Percentiles rank a stretch among this genome's conserved stretches.
These are phyloP conservation scores for Eupsilia transversa DNA, from an alignment of 2,888 invertebrate genomes.

Conservation along the genomic window DNA sequence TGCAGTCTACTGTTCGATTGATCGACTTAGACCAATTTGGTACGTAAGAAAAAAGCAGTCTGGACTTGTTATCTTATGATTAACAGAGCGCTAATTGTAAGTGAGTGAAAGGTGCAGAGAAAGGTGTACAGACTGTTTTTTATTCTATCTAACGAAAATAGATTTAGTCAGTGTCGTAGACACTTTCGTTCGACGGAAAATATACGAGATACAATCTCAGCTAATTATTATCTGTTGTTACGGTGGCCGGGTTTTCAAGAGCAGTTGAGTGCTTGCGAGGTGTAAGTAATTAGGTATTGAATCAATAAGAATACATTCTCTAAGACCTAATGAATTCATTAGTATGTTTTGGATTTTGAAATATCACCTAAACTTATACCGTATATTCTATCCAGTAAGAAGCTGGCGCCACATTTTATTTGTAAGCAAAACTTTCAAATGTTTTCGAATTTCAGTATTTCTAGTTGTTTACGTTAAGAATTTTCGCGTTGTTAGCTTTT, in stretches of 20 bases:
- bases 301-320: slow-evolving; percentile 38
- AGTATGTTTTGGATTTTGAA: neutral
- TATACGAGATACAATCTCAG: slow-evolving; percentile 51
- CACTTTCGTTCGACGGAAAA: slow-evolving; percentile 67
- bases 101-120: slow-evolving; percentile 88
- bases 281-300: slow-evolving; percentile 43
- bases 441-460: slow-evolving; percentile 48
- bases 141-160: slow-evolving; percentile 73
- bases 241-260: slow-evolving; percentile 35
- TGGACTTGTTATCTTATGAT: slow-evolving; percentile 82
- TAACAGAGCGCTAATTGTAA: slow-evolving; percentile 87
- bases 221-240: slow-evolving; percentile 56
- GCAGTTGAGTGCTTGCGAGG: slow-evolving; percentile 29
- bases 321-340: neutral
- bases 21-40: slow-evolving; percentile 77
- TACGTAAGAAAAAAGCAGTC: slow-evolving; percentile 73
- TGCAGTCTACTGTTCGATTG: slow-evolving; percentile 67
- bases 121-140: slow-evolving; percentile 76
- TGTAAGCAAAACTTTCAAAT: slow-evolving; percentile 40
- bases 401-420: slow-evolving; percentile 10
- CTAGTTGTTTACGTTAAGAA: slow-evolving; percentile 65
- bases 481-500: slow-evolving; percentile 65
- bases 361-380: slow-evolving; percentile 18
- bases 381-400: slow-evolving; percentile 10
- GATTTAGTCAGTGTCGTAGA: slow-evolving; percentile 69